A percentile compares a stretch with the other conserved stretches of the same genome.
phyloP scores from a whole-genome alignment of 92 coral and sea anemone species.

The Pocillopora grandis region DNA sequence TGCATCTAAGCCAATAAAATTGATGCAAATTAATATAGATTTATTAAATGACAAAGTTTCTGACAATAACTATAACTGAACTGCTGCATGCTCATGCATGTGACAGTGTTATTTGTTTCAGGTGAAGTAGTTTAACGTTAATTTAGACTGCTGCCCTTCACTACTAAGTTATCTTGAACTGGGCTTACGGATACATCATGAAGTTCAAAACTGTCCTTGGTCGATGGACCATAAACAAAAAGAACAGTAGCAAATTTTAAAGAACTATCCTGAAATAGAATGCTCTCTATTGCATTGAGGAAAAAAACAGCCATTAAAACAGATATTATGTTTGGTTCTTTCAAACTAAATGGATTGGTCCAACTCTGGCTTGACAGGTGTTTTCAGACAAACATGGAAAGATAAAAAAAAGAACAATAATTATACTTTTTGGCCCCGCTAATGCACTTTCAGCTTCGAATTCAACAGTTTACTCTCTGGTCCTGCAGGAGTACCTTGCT shows the following conservation, averaged over 20 bases:
- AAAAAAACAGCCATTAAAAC: neutral
- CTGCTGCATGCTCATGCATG: conserved; percentile 23
- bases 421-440: too few species aligned
- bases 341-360: neutral
- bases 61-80: conserved; percentile 30
- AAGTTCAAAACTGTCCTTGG: too few species aligned
- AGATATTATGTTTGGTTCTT: neutral
- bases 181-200: too few species aligned
- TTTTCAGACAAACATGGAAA: too few species aligned
- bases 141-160: neutral
- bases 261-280: neutral
- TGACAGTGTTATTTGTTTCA: conserved; percentile 30
- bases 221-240: neutral
- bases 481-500: too few species aligned
- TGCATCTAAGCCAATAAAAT: conserved; percentile 17
- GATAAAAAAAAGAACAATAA: too few species aligned
- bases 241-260: neutral
- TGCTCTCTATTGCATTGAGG: neutral
- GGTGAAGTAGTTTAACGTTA: conserved; percentile 1
- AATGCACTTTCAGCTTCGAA: too few species aligned
- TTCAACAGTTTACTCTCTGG: too few species aligned
- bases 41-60: conserved; percentile 18
- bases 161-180: too few species aligned
- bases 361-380: too few species aligned
- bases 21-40: conserved; percentile 7